Evolutionary conservation across 1,140 invertebrate genomes (phyloP), one percentile per base, ranked within the genome.

Genomic region (Polypedilum vanderplanki): DNA sequence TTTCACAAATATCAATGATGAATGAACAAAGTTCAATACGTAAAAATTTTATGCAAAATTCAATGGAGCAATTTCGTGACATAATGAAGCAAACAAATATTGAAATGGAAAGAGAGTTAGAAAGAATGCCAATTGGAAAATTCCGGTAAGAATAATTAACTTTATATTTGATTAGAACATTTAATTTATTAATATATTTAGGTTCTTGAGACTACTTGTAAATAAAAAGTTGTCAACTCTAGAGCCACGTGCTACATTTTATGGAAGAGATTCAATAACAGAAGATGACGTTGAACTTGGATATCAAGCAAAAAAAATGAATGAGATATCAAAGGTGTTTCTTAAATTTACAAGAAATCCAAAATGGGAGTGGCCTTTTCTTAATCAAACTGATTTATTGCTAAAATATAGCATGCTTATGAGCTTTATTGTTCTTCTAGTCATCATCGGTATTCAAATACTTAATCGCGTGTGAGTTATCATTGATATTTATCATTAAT

Each of bases 81-180:
- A 81, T 83, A 73, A 79, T 81, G n/a, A 82, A 79, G 57, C 81
- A 82, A 76, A 81, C 81, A 41, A 83, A 81, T 76, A 77, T 81
- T 64, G 81, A 86, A 76, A 80, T 83, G 80, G 84, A 85, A 73
- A 76, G 80, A 1, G 81, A 83, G 73, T 77, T 83, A 75, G 81
- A 82, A 74, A 81, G 80, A 76, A 82, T 83, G 81, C 81, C 81
- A 70, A 82, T 83, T 41, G 81, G 81, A 0, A 77, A 81, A 24
- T 82, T 83, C 76, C 79, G 82, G 81, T 83, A 75, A 80, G 76
- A 8, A 33, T 57, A 1, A 57, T 2, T 3, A 57, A 57, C 8
- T 70, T 2, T 18, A 20, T 12, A 17, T 70, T 70, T 70, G 5
- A 33, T 33, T 33, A n/a, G n/a, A n/a, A n/a, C n/a, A 5, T 33